These are phyloP conservation scores for Apostichopus leukothele DNA, from an alignment of 53 echinoderm and acorn worm species.

Conservation along the genomic window DNA sequence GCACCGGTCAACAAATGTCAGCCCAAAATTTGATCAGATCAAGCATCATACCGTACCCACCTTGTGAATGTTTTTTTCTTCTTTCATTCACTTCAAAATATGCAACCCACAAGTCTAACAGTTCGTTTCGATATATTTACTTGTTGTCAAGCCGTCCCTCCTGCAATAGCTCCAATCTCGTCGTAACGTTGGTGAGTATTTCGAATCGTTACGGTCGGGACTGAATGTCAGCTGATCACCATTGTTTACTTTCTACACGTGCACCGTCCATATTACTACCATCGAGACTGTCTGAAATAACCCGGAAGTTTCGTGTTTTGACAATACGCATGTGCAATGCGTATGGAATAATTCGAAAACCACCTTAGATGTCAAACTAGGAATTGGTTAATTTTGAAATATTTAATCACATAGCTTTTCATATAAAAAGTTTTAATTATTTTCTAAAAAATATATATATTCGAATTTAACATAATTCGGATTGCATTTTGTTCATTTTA, in stretches of 20 bases:
- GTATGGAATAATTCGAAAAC: constrained; percentile 6
- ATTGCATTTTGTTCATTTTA: neutral
- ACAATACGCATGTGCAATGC: constrained; percentile 27
- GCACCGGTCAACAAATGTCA: too few relatives aligned
- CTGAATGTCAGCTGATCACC: constrained; percentile 13
- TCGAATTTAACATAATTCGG: neutral
- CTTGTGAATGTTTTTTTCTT: too few relatives aligned
- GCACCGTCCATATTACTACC: neutral
- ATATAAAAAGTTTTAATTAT: neutral
- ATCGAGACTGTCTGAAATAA: neutral
- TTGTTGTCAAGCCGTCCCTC: too few relatives aligned
- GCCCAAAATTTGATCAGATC: too few relatives aligned
- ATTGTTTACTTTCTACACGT: constrained; percentile 32
- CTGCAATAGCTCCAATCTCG: too few relatives aligned
- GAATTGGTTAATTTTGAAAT: neutral
- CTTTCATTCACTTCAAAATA: too few relatives aligned
- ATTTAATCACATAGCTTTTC: neutral
- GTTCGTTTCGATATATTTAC: too few relatives aligned
- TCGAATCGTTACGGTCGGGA: neutral
- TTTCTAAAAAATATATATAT: neutral
- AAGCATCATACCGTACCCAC: too few relatives aligned
- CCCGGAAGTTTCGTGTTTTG: constrained; percentile 27
- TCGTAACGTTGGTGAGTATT: too few relatives aligned
- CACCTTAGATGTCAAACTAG: neutral
- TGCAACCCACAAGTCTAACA: too few relatives aligned